A percentile compares a stretch with the other conserved stretches of the same genome.
Conservation (phyloP, 2,888 invertebrate genomes). For the Cheilosia impressa region DNA sequence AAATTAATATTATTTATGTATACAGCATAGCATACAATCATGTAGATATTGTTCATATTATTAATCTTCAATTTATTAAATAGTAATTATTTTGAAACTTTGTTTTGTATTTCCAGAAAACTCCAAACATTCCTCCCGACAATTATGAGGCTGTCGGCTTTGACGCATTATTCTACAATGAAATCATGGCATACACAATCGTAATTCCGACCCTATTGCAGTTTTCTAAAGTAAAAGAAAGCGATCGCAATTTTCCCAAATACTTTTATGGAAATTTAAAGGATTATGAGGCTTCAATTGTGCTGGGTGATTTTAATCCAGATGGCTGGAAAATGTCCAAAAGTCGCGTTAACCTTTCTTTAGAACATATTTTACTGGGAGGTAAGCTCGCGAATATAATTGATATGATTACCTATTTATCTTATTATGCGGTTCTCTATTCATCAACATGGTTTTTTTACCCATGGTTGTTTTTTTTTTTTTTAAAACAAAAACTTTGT, state of each 20-base stretch:
- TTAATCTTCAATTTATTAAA: not conserved
- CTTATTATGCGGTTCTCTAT: not conserved
- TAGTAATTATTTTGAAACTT: not conserved
- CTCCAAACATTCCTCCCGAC: slow-evolving; percentile 78
- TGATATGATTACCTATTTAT: not conserved
- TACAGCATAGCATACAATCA: no score
- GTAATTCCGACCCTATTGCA: slow-evolving; percentile 79
- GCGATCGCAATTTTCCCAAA: slow-evolving; percentile 76
- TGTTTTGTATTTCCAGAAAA: slow-evolving; percentile 78
- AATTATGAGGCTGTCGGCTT: slow-evolving; percentile 79
- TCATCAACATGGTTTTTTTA: no score
- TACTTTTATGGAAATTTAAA: slow-evolving; percentile 80
- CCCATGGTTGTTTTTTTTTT: no score
- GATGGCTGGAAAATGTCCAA: slow-evolving; percentile 80
- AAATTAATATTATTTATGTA: no score
- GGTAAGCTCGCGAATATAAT: slow-evolving; percentile 71
- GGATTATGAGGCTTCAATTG: slow-evolving; percentile 77
- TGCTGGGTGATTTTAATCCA: slow-evolving; percentile 80
- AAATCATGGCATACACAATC: slow-evolving; percentile 79
- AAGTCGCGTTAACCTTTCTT: slow-evolving; percentile 78
- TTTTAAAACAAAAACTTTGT: no score
- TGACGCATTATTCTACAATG: slow-evolving; percentile 80
- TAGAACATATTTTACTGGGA: slow-evolving; percentile 81
- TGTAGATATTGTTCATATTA: no score
- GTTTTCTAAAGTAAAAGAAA: slow-evolving; percentile 70